These are phyloP conservation scores for Pionites leucogaster DNA, from an alignment of 2,113 vertebrate genomes.

Conservation along the genomic window DNA sequence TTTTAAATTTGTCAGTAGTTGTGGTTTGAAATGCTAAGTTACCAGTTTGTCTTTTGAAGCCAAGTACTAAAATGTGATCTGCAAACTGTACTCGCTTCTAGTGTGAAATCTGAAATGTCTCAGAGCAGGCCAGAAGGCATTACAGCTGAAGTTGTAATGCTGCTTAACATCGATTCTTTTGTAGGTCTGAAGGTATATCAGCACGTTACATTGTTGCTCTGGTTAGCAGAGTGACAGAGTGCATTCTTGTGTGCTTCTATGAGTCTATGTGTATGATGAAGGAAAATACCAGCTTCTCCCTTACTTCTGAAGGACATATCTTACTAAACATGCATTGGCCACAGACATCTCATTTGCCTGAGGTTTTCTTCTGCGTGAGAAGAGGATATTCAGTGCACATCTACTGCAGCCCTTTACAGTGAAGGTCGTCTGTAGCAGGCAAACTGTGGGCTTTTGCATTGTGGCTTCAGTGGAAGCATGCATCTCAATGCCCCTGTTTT, in stretches of 20 bases:
- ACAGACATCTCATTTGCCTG: neutral
- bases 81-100: neutral
- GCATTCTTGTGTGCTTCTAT: neutral
- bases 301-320: neutral
- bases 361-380: neutral
- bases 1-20: neutral
- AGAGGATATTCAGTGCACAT: neutral
- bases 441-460: neutral
- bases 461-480: neutral
- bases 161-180: neutral
- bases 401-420: neutral
- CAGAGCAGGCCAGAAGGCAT: neutral
- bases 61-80: neutral
- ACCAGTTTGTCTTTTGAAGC: neutral
- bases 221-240: conserved; percentile 14
- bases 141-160: neutral
- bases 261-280: neutral
- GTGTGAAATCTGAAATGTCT: neutral
- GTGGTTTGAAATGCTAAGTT: neutral
- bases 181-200: conserved; percentile 57
- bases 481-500: neutral
- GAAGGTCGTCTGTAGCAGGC: neutral
- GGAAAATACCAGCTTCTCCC: neutral
- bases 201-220: neutral
- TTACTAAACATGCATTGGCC: neutral